Percentiles rank a stretch among this genome's conserved stretches.
These are phyloP conservation scores for Eulimnadia texana DNA, from an alignment of 1,140 invertebrate genomes.

Conservation along the genomic window DNA sequence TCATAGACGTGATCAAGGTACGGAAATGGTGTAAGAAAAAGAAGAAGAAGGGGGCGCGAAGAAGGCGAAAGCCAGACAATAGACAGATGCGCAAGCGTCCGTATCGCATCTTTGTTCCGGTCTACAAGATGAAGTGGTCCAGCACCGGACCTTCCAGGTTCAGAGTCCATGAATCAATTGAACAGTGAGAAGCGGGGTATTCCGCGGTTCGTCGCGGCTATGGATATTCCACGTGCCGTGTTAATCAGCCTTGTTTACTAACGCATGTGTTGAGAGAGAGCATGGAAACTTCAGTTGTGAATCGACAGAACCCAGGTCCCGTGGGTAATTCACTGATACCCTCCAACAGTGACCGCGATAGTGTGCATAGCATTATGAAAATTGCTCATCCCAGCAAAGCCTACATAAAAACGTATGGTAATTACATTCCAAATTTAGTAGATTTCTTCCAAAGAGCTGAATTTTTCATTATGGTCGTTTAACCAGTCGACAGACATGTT, in stretches of 20 bases:
- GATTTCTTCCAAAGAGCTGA: neutral
- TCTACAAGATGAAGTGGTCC: neutral
- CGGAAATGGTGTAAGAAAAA: neutral
- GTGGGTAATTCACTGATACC: neutral
- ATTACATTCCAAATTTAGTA: no score
- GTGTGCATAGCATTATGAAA: neutral
- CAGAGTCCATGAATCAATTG: neutral
- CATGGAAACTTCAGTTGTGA: neutral
- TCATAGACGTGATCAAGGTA: neutral
- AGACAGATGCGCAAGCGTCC: neutral
- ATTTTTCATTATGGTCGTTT: neutral
- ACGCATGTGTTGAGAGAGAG: no score
- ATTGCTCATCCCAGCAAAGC: constrained; percentile 5
- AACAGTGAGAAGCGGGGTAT: neutral
- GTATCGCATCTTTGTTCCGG: neutral
- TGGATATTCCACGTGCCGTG: neutral
- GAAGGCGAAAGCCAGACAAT: no score
- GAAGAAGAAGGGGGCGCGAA: neutral
- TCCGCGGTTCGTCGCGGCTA: no score
- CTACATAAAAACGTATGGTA: constrained; percentile 10
- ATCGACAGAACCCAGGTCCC: neutral
- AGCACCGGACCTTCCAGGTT: neutral
- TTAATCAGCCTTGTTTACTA: no score
- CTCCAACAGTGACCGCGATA: neutral
- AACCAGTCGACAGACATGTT: neutral